Percentiles rank a stretch among this genome's conserved stretches.
Evolutionary conservation across 2,113 vertebrate genomes (phyloP).

Genomic region (Pachypanchax playfairii): DNA sequence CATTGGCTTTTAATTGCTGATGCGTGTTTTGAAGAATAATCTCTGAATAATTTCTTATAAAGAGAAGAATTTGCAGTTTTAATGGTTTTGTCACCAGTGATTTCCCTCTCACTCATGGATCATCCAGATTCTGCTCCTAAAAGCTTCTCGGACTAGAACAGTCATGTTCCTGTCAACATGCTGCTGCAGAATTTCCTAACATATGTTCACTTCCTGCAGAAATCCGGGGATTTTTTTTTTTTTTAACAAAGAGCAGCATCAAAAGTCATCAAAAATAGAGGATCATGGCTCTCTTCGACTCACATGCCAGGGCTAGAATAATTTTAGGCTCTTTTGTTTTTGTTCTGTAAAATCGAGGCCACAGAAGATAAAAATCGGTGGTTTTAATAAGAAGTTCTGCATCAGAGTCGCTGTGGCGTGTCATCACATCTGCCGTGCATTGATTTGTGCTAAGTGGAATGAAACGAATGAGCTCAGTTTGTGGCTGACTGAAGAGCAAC

Average conservation of each 20-base stretch:
- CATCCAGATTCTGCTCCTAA: conserved; percentile 25
- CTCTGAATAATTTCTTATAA: too few species aligned
- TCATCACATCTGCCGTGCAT: conserved; percentile 16
- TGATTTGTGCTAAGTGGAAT: conserved; percentile 44
- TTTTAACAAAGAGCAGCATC: conserved; percentile 7
- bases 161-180: conserved; percentile 43
- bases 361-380: conserved; percentile 3
- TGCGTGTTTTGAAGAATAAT: background rate
- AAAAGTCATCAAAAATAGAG: background rate
- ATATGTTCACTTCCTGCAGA: conserved; percentile 46
- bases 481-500: conserved; percentile 9
- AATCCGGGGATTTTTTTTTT: too few species aligned
- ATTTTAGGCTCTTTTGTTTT: too few species aligned
- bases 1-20: background rate
- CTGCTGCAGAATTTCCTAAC: conserved; percentile 30
- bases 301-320: background rate
- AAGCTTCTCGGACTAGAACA: conserved; percentile 41
- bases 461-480: conserved; percentile 28
- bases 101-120: conserved; percentile 5
- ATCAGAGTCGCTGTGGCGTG: conserved; percentile 10
- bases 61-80: too few species aligned
- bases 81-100: background rate
- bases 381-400: conserved; percentile 4
- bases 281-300: conserved; percentile 3
- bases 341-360: too few species aligned